phyloP scores from a whole-genome alignment of 2,113 vertebrate species.

The Melanerpes formicivorus region DNA sequence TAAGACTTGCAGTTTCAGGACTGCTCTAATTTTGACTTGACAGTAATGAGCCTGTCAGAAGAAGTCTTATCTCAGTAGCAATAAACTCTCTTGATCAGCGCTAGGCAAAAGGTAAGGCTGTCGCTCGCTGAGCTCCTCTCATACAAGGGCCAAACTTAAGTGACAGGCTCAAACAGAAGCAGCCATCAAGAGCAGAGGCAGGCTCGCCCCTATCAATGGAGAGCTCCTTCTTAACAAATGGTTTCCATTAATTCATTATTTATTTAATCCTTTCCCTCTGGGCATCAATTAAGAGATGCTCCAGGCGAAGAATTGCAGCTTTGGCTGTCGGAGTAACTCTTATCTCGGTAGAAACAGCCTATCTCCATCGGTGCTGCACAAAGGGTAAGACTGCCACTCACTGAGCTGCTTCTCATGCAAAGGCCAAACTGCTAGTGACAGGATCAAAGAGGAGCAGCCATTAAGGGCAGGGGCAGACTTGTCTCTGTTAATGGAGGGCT shows the following conservation, averaged over 20 bases:
- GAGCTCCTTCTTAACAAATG: background rate
- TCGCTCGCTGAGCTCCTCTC: background rate
- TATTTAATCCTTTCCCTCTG: constrained; percentile 6
- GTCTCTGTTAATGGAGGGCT: background rate
- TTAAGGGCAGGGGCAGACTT: background rate
- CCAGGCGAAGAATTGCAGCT: background rate
- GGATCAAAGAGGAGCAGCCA: background rate
- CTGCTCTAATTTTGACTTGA: constrained; percentile 23
- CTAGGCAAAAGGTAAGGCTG: background rate
- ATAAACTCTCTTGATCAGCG: background rate
- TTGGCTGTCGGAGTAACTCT: constrained; percentile 20
- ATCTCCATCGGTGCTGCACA: background rate
- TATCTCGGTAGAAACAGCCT: background rate
- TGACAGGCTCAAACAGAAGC: background rate
- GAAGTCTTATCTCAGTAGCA: constrained; percentile 2
- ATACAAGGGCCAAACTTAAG: background rate
- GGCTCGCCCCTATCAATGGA: background rate
- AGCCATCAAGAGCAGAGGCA: background rate
- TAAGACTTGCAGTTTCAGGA: background rate
- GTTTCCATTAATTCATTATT: background rate
- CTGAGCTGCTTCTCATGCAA: background rate
- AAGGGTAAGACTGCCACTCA: background rate
- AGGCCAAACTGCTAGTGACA: background rate
- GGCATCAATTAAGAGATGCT: constrained; percentile 2
- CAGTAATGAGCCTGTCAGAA: constrained; percentile 26